A percentile compares a stretch with the other conserved stretches of the same genome.
Evolutionary conservation across 2,113 vertebrate genomes (phyloP).

Genomic region (Ictidomys tridecemlineatus): DNA sequence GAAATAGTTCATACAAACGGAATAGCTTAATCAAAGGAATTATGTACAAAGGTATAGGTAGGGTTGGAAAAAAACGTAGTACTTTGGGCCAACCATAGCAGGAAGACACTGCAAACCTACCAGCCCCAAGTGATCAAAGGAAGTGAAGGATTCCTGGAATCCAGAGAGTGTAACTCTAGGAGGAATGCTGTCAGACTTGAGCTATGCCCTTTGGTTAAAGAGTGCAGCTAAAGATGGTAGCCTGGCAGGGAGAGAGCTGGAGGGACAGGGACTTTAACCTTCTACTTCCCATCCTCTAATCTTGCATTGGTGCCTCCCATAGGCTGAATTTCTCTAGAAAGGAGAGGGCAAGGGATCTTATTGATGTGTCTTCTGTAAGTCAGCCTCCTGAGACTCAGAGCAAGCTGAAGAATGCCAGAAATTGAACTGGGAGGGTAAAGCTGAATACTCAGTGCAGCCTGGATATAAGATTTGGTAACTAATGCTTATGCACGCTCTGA

Average conservation of each 20-base stretch:
- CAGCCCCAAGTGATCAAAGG: neutral
- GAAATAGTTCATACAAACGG: neutral
- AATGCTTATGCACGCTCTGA: neutral
- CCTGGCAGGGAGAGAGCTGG: neutral
- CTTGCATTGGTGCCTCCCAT: neutral
- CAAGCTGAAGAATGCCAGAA: neutral
- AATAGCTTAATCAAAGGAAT: conserved; percentile 29
- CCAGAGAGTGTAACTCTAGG: neutral
- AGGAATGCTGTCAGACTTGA: neutral
- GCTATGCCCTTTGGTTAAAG: neutral
- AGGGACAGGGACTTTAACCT: neutral
- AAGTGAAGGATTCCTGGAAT: neutral
- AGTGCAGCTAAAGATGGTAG: neutral
- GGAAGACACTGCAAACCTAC: neutral
- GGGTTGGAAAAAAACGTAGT: neutral
- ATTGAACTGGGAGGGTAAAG: neutral
- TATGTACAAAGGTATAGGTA: neutral
- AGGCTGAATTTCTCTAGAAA: conserved; percentile 16
- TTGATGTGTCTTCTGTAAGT: neutral
- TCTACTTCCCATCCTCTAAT: neutral
- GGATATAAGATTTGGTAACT: neutral
- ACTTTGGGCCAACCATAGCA: neutral
- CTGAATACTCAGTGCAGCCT: neutral
- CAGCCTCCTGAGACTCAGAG: neutral
- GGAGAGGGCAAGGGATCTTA: neutral